Evolutionary conservation across 2,113 vertebrate genomes (phyloP).

Genomic region (Siphamia tubifer): DNA sequence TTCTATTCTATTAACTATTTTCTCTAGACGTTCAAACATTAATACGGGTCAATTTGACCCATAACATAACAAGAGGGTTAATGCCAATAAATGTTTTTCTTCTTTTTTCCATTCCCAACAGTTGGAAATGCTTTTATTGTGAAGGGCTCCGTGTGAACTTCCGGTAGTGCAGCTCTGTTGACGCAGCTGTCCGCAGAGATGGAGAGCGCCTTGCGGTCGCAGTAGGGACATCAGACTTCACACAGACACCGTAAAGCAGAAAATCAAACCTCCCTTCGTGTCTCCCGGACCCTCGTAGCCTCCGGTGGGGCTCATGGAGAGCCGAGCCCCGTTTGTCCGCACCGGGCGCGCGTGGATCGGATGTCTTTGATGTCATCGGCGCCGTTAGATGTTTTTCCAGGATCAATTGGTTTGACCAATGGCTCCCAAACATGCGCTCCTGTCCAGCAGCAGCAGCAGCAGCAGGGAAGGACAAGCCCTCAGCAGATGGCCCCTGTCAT

Average conservation of each 20-base stretch:
- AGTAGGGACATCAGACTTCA: constrained; percentile 35
- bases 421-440: constrained; percentile 76
- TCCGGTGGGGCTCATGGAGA: constrained; percentile 65
- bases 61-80: no score
- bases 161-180: background rate
- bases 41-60: no score
- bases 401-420: constrained; percentile 74
- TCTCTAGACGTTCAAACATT: no score
- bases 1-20: no score
- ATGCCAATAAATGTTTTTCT: no score
- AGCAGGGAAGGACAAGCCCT: constrained; percentile 1
- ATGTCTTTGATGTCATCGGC: constrained; percentile 71
- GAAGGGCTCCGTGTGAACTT: constrained; percentile 1
- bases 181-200: constrained; percentile 21
- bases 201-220: constrained; percentile 42
- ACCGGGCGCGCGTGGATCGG: constrained; percentile 67
- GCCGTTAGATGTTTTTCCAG: constrained; percentile 64
- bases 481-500: constrained; percentile 22
- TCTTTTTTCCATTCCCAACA: no score
- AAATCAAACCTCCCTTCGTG: background rate
- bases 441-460: constrained; percentile 36
- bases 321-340: constrained; percentile 51
- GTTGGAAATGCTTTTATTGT: constrained; percentile 64
- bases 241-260: constrained; percentile 2
- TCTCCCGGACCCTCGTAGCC: constrained; percentile 1